Percentiles rank a stretch among this genome's conserved stretches.
Evolutionary conservation across 1,140 invertebrate species (phyloP).

Genomic region (Drosophila erecta): DNA sequence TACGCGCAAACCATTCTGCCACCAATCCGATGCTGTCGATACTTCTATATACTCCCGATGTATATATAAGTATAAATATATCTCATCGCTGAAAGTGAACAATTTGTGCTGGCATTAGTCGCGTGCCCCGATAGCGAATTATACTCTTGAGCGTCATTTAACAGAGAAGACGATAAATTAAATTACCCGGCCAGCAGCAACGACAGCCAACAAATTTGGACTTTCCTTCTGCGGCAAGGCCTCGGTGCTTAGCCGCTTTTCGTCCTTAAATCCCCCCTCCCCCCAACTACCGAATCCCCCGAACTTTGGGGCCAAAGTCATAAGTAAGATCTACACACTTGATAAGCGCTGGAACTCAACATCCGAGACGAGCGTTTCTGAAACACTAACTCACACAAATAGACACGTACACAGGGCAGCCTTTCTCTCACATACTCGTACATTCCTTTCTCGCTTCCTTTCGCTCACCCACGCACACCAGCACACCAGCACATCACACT

Average conservation of each 20-base stretch:
- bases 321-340: slow-evolving; percentile 83
- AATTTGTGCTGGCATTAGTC: slow-evolving; percentile 78
- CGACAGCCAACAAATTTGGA: slow-evolving; percentile 79
- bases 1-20: background rate
- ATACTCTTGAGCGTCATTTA: slow-evolving; percentile 83
- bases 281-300: background rate
- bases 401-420: slow-evolving; percentile 60
- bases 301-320: slow-evolving; percentile 58
- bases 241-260: slow-evolving; percentile 26
- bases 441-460: background rate
- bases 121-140: slow-evolving; percentile 66
- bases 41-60: background rate
- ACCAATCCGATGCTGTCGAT: slow-evolving; percentile 19
- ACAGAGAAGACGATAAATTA: slow-evolving; percentile 83
- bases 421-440: background rate
- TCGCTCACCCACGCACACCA: slow-evolving; percentile 4
- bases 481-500: too few relatives aligned
- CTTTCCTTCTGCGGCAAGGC: slow-evolving; percentile 58
- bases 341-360: slow-evolving; percentile 77
- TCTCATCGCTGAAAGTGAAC: slow-evolving; percentile 39
- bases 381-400: slow-evolving; percentile 82
- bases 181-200: slow-evolving; percentile 66
- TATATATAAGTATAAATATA: slow-evolving; percentile 26
- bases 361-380: slow-evolving; percentile 74
- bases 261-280: slow-evolving; percentile 4